Evolutionary conservation across 2,797 vertebrate species (phyloP).

Genomic region (Trachurus trachurus): DNA sequence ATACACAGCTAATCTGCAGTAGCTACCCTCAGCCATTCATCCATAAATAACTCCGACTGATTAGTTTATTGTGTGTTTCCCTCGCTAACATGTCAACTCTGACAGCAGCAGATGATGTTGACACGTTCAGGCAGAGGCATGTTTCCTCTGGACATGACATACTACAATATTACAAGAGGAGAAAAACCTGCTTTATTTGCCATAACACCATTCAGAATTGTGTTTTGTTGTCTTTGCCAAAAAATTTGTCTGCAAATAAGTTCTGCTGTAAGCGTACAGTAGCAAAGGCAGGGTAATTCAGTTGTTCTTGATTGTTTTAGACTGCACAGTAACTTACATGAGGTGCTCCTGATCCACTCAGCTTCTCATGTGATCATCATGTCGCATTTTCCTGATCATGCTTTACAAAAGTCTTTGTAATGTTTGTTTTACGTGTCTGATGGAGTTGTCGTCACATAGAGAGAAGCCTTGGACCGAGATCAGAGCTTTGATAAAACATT

Average conservation of each 20-base stretch:
- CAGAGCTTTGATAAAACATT: constrained; percentile 49
- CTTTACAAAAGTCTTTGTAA: background rate
- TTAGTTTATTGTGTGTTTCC: constrained; percentile 2
- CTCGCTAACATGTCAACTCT: background rate
- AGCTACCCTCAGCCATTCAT: background rate
- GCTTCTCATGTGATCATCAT: background rate
- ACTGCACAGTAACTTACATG: background rate
- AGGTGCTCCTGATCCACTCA: background rate
- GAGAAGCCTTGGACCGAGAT: constrained; percentile 58
- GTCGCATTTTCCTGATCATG: background rate
- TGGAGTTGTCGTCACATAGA: constrained; percentile 35
- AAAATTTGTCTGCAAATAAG: no score
- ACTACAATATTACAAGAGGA: no score
- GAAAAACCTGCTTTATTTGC: no score
- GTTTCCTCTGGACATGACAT: background rate
- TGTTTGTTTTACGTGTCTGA: constrained; percentile 42
- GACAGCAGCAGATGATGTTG: background rate
- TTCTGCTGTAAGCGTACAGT: no score
- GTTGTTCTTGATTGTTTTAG: background rate
- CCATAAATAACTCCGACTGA: constrained; percentile 7
- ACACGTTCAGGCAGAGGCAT: background rate
- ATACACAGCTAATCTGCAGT: background rate
- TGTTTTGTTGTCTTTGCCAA: no score
- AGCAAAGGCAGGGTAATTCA: no score
- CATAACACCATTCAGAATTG: no score